Conservation (phyloP, 2,888 invertebrate species). For the Drosophila longiperda region DNA sequence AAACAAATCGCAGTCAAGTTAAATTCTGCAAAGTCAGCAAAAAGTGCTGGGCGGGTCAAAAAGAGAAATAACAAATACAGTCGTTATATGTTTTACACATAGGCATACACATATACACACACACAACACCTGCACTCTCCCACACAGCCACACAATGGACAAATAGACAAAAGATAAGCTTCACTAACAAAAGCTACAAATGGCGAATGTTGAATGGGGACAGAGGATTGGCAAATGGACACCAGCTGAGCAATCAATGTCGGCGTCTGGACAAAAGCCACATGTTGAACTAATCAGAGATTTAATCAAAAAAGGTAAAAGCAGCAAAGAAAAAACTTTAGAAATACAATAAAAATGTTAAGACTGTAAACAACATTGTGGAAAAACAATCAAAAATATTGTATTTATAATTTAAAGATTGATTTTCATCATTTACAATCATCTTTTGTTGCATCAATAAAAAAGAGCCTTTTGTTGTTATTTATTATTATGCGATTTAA, state of each 20-base stretch:
- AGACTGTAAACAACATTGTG: background rate
- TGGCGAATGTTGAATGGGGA: constrained; percentile 7
- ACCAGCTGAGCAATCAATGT: constrained; percentile 75
- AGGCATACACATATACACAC: background rate
- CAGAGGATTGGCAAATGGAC: constrained; percentile 35
- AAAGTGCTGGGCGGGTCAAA: constrained; percentile 14
- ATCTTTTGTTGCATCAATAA: no score
- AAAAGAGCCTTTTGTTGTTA: background rate
- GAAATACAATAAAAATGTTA: constrained; percentile 25
- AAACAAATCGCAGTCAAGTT: constrained; percentile 17
- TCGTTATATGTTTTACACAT: background rate
- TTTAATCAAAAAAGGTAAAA: constrained; percentile 72
- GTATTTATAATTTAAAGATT: background rate
- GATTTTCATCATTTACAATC: no score
- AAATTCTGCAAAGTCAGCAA: constrained; percentile 24
- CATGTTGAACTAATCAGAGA: constrained; percentile 73
- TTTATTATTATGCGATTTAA: background rate
- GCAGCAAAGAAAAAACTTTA: constrained; percentile 37
- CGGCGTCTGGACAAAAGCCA: constrained; percentile 65
- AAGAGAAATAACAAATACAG: constrained; percentile 32
- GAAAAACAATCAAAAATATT: constrained; percentile 20
- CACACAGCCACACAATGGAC: constrained; percentile 19
- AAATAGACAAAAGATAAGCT: constrained; percentile 20
- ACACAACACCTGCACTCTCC: constrained; percentile 1
- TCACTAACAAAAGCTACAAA: constrained; percentile 52